A percentile compares a stretch with the other conserved stretches of the same genome.
These are phyloP conservation scores for Spea multiplicata DNA, from an alignment of 2,113 vertebrate species.

Conservation along the genomic window DNA sequence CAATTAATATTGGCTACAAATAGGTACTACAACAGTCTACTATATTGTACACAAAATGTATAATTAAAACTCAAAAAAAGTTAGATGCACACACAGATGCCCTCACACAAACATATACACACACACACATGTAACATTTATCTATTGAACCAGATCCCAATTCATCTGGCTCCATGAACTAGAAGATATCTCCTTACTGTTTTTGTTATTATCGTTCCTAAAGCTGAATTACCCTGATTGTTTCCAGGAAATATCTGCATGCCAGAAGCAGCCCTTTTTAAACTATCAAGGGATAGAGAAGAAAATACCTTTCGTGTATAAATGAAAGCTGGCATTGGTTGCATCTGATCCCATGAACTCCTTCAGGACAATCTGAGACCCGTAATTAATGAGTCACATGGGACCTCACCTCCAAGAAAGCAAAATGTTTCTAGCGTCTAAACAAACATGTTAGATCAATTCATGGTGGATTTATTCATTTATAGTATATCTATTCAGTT, in stretches of 20 bases:
- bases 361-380: neutral
- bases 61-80: no score
- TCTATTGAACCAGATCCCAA: neutral
- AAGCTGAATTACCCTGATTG: neutral
- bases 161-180: neutral
- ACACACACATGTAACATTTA: no score
- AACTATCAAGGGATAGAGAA: neutral
- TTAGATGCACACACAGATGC: no score
- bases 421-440: neutral
- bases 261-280: neutral
- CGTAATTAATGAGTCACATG: neutral
- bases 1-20: no score
- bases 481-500: constrained; percentile 4
- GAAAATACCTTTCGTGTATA: neutral
- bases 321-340: neutral
- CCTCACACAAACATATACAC: no score
- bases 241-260: neutral
- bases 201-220: neutral
- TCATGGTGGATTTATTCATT: neutral
- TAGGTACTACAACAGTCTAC: no score
- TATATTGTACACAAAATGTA: no score
- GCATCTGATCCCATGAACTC: neutral
- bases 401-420: constrained; percentile 20
- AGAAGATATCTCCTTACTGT: neutral
- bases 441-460: neutral